Conservation (phyloP, 2,113 vertebrate species). For the Irena cyanogastra region DNA sequence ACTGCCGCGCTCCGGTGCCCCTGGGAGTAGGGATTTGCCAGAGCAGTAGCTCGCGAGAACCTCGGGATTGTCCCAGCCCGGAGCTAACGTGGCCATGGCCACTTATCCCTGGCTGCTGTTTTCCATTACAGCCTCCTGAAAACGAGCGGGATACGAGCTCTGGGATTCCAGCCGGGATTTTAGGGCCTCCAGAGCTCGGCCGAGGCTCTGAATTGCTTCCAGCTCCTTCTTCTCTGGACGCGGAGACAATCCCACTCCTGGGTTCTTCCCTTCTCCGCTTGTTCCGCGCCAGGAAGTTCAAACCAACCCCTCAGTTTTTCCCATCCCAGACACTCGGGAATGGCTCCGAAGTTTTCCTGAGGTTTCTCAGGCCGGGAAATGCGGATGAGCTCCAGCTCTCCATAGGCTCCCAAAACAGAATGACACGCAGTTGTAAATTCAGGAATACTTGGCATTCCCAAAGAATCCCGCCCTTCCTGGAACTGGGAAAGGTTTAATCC, state of each 20-base stretch:
- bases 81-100: background rate
- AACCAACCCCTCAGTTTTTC: background rate
- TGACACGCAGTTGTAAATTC: background rate
- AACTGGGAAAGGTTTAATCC: background rate
- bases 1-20: accelerated
- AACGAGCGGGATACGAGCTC: background rate
- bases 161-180: constrained; percentile 30
- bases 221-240: background rate
- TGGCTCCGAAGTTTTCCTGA: background rate
- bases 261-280: background rate
- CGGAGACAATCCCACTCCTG: background rate
- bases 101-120: constrained; percentile 42
- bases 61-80: background rate
- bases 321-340: background rate
- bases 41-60: constrained; percentile 22
- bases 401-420: background rate
- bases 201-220: constrained; percentile 40
- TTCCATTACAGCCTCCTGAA: constrained; percentile 9
- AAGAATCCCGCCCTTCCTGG: background rate
- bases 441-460: background rate
- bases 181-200: background rate
- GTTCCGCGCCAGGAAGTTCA: background rate
- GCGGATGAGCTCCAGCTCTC: background rate
- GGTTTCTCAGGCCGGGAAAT: background rate
- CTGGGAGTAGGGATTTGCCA: constrained; percentile 21